phyloP scores from a whole-genome alignment of 2,113 vertebrate species.

The Elephantulus edwardii region DNA sequence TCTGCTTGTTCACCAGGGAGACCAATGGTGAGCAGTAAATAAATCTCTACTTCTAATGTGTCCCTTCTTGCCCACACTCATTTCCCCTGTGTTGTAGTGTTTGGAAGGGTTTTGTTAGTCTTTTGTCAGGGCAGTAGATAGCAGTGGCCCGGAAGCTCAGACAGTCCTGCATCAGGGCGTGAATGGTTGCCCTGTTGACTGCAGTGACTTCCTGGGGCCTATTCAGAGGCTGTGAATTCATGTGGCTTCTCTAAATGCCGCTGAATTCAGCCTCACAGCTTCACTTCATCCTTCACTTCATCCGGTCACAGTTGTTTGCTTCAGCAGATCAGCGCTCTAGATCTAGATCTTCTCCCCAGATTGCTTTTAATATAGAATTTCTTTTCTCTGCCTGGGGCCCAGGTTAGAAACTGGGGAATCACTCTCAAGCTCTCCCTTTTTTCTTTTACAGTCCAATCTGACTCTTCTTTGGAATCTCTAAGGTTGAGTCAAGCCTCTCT shows the following conservation, averaged over 20 bases:
- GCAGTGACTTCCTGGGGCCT: not conserved
- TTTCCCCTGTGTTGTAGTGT: not conserved
- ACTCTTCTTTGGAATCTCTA: not conserved
- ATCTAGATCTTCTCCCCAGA: too few species aligned
- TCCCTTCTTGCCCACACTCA: not conserved
- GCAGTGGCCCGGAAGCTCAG: not conserved
- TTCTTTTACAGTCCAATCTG: rapidly evolving
- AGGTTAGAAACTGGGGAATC: not conserved
- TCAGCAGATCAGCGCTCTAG: not conserved
- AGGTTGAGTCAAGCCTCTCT: not conserved
- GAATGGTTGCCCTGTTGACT: not conserved
- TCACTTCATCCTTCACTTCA: too few species aligned
- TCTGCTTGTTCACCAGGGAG: not conserved
- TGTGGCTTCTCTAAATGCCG: not conserved
- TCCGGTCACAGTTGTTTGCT: not conserved
- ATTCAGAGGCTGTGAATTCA: not conserved
- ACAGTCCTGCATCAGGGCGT: not conserved
- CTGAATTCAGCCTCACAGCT: rapidly evolving
- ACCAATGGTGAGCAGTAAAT: not conserved
- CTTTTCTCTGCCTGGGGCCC: not conserved
- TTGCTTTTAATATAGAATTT: not conserved
- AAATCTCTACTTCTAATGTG: not conserved
- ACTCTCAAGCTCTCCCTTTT: not conserved
- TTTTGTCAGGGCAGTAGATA: not conserved
- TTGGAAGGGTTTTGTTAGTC: not conserved